A percentile compares a stretch with the other conserved stretches of the same genome.
Evolutionary conservation across 2,888 invertebrate species (phyloP).

Genomic region (Erebia palarica): DNA sequence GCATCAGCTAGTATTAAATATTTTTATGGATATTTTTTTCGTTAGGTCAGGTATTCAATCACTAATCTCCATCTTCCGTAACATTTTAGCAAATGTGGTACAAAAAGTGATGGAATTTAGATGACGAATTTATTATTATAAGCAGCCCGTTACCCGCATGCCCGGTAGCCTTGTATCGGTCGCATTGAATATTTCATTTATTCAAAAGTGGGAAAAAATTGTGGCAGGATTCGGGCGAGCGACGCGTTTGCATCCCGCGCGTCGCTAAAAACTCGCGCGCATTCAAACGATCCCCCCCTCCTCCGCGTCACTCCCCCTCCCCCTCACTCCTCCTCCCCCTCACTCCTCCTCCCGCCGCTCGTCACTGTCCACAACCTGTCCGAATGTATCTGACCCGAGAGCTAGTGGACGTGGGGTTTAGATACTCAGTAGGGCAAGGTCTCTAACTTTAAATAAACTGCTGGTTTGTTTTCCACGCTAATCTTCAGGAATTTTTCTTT

Average conservation of each 20-base stretch:
- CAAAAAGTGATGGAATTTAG: conserved; percentile 31
- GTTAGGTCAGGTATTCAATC: background rate
- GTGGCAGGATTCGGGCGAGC: conserved; percentile 47
- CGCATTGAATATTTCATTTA: conserved; percentile 70
- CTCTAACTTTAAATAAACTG: no score
- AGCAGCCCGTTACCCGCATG: conserved; percentile 30
- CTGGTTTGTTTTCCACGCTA: no score
- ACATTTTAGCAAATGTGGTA: conserved; percentile 3
- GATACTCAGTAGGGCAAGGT: no score
- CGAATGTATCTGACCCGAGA: background rate
- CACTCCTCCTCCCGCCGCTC: background rate
- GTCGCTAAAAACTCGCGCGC: conserved; percentile 30
- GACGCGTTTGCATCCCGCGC: conserved; percentile 53
- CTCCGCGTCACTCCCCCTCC: no score
- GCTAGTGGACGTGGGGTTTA: conserved; percentile 1
- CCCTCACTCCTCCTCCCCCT: no score
- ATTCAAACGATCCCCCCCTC: conserved; percentile 22
- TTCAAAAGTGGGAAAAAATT: conserved; percentile 60
- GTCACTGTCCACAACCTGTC: conserved; percentile 32
- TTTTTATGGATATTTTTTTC: background rate
- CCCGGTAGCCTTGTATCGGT: conserved; percentile 40
- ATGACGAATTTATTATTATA: conserved; percentile 31
- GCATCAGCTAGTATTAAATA: no score
- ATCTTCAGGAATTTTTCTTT: no score
- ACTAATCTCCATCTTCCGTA: background rate